Percentiles rank a stretch among this genome's conserved stretches.
phyloP scores from a whole-genome alignment of 2,797 vertebrate species.

The Pogoniulus pusillus region DNA sequence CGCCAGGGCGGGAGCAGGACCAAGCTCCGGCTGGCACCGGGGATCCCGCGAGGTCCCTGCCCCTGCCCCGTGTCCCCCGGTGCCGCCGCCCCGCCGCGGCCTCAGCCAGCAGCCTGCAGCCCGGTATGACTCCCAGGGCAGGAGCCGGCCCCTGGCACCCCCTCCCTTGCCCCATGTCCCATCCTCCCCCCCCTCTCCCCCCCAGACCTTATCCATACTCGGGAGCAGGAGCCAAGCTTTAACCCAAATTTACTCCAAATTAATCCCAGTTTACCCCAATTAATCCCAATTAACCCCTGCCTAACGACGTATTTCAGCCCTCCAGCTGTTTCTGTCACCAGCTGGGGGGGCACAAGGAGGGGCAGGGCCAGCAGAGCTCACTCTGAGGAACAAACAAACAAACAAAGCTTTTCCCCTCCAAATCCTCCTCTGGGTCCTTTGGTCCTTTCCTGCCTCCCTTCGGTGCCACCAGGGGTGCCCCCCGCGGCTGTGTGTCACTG shows the following conservation, averaged over 20 bases:
- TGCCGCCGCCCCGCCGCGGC: neutral
- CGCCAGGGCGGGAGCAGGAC: neutral
- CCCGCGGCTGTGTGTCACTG: neutral
- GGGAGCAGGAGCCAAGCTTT: neutral
- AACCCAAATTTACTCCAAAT: too few species aligned
- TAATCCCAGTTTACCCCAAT: too few species aligned
- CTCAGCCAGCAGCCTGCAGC: neutral
- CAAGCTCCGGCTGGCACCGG: neutral
- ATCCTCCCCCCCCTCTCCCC: too few species aligned
- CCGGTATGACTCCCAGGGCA: neutral
- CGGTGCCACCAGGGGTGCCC: accelerated
- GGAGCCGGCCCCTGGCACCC: neutral
- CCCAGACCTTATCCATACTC: too few species aligned
- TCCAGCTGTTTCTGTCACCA: neutral
- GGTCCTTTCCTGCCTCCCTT: neutral
- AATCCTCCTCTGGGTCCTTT: neutral
- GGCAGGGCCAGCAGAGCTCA: neutral
- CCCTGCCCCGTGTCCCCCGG: neutral
- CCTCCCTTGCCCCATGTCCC: neutral
- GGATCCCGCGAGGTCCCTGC: neutral
- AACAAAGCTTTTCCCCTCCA: neutral
- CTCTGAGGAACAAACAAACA: too few species aligned
- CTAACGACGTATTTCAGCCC: neutral
- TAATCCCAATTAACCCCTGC: too few species aligned
- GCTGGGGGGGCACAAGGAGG: too few species aligned